These are phyloP conservation scores for Temnothorax curvispinosus DNA, from an alignment of 1,140 invertebrate genomes.

Conservation along the genomic window DNA sequence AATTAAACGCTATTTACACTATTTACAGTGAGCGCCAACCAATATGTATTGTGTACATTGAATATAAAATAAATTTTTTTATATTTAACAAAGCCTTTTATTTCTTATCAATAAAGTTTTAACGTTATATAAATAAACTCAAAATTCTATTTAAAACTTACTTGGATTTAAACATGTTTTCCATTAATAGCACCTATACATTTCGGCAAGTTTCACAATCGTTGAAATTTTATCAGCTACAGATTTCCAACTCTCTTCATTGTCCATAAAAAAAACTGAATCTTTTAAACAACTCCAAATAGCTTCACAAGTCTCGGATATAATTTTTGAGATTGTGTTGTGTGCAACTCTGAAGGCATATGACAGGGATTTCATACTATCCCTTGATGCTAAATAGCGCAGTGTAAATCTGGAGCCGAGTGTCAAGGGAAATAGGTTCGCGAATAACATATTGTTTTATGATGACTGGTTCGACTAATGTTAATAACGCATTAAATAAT, in stretches of 20 bases:
- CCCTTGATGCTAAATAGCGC: no score
- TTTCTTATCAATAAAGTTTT: background rate
- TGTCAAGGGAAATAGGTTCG: no score
- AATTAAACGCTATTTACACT: no score
- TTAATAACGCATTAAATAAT: no score
- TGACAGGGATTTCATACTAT: no score
- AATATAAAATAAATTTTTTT: background rate
- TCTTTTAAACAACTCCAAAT: conserved; percentile 29
- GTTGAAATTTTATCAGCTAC: background rate
- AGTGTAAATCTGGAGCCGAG: no score
- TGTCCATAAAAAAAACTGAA: background rate
- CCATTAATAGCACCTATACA: background rate
- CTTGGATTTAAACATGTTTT: background rate
- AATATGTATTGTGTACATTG: background rate
- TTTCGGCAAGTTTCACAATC: background rate
- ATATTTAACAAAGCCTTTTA: background rate
- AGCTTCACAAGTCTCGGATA: background rate
- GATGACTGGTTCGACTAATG: no score
- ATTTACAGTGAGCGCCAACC: no score
- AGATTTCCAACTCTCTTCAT: background rate
- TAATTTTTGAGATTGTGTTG: background rate
- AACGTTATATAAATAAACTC: background rate
- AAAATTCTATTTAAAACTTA: background rate
- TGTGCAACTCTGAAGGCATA: no score
- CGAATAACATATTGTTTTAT: no score